These are phyloP conservation scores for Diphyllodes magnificus DNA, from an alignment of 2,113 vertebrate species.

Conservation along the genomic window DNA sequence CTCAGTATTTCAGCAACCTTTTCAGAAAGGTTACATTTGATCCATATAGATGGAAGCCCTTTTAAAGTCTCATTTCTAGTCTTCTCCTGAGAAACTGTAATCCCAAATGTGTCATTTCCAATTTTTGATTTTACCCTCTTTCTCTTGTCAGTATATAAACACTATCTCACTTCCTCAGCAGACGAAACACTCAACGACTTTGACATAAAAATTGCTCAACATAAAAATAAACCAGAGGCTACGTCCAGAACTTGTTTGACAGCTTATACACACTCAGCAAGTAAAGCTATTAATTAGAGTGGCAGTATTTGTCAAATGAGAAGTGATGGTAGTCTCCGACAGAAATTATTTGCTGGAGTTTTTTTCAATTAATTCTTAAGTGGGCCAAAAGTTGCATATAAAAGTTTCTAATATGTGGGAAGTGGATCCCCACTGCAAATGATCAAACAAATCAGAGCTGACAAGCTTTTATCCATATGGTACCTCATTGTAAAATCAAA, in stretches of 20 bases:
- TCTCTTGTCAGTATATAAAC: background rate
- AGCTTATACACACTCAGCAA: background rate
- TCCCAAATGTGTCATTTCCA: background rate
- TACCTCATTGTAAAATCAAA: background rate
- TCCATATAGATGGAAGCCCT: background rate
- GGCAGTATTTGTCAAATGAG: background rate
- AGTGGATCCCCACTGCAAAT: background rate
- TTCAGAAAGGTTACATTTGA: background rate
- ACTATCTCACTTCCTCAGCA: background rate
- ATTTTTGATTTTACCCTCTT: background rate
- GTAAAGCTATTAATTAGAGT: background rate
- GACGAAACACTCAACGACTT: background rate
- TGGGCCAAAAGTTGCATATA: background rate
- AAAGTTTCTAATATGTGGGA: background rate
- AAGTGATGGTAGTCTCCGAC: background rate
- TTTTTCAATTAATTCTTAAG: background rate
- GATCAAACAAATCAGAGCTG: background rate
- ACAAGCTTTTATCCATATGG: background rate
- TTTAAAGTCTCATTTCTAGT: background rate
- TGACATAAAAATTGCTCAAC: background rate
- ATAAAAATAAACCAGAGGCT: background rate
- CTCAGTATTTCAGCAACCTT: background rate
- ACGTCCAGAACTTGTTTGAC: background rate
- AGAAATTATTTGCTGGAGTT: background rate
- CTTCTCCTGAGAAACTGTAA: background rate